Evolutionary conservation across 2,888 invertebrate genomes (phyloP).

Genomic region (Neoaliturus tenellus): DNA sequence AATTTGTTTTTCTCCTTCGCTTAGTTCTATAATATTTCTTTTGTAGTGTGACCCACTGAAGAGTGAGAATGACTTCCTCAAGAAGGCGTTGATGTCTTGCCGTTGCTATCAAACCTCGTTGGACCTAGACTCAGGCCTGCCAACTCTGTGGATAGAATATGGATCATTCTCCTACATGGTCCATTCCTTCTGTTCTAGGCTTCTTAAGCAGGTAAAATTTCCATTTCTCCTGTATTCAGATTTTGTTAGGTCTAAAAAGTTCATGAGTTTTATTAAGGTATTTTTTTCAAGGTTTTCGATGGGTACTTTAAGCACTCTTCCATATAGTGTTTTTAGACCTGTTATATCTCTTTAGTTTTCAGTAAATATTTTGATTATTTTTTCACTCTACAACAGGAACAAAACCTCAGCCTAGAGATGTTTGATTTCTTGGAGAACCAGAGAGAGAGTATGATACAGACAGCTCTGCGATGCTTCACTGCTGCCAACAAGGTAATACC

Average conservation of each 20-base stretch:
- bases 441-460: slow-evolving; percentile 86
- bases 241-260: too few species aligned
- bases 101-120: slow-evolving; percentile 89
- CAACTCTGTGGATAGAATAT: slow-evolving; percentile 92
- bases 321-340: too few species aligned
- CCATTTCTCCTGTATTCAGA: too few species aligned
- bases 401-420: slow-evolving; percentile 71
- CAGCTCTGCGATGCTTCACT: slow-evolving; percentile 87
- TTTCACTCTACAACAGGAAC: slow-evolving; percentile 57
- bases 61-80: slow-evolving; percentile 75
- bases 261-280: too few species aligned
- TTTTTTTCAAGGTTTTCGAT: too few species aligned
- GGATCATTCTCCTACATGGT: slow-evolving; percentile 93
- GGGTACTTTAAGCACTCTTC: too few species aligned
- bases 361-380: too few species aligned
- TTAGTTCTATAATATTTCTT: neutral
- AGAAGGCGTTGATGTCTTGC: slow-evolving; percentile 74
- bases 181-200: slow-evolving; percentile 92
- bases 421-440: slow-evolving; percentile 85
- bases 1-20: too few species aligned
- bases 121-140: slow-evolving; percentile 83
- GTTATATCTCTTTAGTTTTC: too few species aligned
- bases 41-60: slow-evolving; percentile 70
- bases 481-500: slow-evolving; percentile 79
- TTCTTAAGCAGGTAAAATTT: slow-evolving; percentile 88